These are phyloP conservation scores for Malurus alboscapulatus DNA, from an alignment of 2,113 vertebrate species.

Conservation along the genomic window DNA sequence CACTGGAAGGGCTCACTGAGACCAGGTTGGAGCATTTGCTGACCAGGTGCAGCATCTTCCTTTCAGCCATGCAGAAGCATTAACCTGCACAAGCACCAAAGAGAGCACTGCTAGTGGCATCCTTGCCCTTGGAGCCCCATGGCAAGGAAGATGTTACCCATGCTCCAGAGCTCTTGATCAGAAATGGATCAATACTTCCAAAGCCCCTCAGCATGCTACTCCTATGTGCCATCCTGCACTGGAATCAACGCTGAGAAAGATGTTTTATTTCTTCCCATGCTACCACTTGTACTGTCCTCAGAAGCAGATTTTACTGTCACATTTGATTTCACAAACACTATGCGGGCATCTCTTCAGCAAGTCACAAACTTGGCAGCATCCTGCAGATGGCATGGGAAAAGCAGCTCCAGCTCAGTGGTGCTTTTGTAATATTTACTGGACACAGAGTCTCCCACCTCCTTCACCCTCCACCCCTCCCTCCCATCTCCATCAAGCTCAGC, in stretches of 20 bases:
- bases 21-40: background rate
- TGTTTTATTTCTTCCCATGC: background rate
- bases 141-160: background rate
- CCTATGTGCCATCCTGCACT: background rate
- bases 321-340: constrained; percentile 54
- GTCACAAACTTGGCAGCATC: constrained; percentile 28
- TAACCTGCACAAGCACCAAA: background rate
- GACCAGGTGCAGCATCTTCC: background rate
- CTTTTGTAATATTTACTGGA: background rate
- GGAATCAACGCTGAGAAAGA: background rate
- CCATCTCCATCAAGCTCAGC: background rate
- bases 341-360: background rate
- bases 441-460: background rate
- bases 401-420: background rate
- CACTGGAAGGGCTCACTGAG: background rate
- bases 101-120: background rate
- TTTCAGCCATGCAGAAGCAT: background rate
- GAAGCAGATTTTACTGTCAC: constrained; percentile 18
- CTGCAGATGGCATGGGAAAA: background rate
- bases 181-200: background rate
- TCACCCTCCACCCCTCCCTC: background rate
- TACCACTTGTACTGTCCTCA: constrained; percentile 4
- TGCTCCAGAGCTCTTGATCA: background rate
- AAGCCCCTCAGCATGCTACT: background rate
- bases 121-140: background rate